A percentile compares a stretch with the other conserved stretches of the same genome.
Conservation (phyloP, 2,888 invertebrate genomes). For the Empis livida region DNA sequence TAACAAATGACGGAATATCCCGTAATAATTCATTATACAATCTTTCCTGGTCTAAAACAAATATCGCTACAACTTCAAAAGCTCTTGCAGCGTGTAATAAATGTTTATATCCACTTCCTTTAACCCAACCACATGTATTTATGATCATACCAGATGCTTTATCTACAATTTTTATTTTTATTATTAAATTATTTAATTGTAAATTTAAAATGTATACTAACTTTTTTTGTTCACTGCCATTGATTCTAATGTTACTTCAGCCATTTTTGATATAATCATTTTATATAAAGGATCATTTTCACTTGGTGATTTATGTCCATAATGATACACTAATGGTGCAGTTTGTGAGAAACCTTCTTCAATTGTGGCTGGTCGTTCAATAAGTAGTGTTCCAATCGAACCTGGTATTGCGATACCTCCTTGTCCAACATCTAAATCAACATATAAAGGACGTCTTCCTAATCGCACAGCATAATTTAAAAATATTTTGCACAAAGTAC, state of each 20-base stretch:
- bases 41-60: slow-evolving; percentile 92
- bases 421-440: slow-evolving; percentile 93
- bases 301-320: slow-evolving; percentile 68
- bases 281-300: slow-evolving; percentile 75
- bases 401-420: slow-evolving; percentile 86
- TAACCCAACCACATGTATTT: slow-evolving; percentile 97
- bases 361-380: slow-evolving; percentile 85
- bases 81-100: slow-evolving; percentile 80
- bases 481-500: slow-evolving; percentile 74
- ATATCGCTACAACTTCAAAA: slow-evolving; percentile 90
- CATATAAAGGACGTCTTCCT: slow-evolving; percentile 77
- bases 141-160: slow-evolving; percentile 83
- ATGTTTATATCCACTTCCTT: slow-evolving; percentile 77
- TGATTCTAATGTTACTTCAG: slow-evolving; percentile 72
- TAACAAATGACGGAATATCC: slow-evolving; percentile 88
- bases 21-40: slow-evolving; percentile 86
- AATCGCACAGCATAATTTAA: slow-evolving; percentile 91
- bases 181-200: not conserved
- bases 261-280: slow-evolving; percentile 67
- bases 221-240: slow-evolving; percentile 80
- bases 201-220: slow-evolving; percentile 35
- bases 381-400: slow-evolving; percentile 75
- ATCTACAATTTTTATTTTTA: slow-evolving; percentile 37
- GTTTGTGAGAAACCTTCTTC: slow-evolving; percentile 93
- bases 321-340: slow-evolving; percentile 87